These are phyloP conservation scores for Timema cristinae DNA, from an alignment of 2,888 invertebrate species.

Conservation along the genomic window DNA sequence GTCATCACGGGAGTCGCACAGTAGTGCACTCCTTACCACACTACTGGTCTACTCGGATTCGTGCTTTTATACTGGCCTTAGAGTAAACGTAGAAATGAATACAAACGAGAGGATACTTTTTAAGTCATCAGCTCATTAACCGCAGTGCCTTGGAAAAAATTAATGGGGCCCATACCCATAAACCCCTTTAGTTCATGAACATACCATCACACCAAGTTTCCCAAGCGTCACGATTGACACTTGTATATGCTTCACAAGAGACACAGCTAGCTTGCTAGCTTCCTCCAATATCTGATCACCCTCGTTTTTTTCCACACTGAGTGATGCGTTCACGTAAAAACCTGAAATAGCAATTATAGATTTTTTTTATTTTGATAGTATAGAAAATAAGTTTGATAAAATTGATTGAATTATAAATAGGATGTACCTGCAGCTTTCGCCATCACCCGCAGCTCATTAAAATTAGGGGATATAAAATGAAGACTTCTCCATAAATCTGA, in stretches of 20 bases:
- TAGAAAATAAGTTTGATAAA: not conserved
- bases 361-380: not conserved
- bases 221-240: conserved; percentile 62
- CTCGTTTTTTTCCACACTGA: not conserved
- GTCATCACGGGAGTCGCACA: no score
- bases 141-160: no score
- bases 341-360: not conserved
- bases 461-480: conserved; percentile 72
- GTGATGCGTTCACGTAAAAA: conserved; percentile 16
- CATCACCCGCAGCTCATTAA: conserved; percentile 69
- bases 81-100: no score
- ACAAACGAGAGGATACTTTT: no score
- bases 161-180: no score
- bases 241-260: conserved; percentile 50
- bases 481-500: conserved; percentile 48
- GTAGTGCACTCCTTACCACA: no score
- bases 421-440: conserved; percentile 48
- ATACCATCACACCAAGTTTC: conserved; percentile 51
- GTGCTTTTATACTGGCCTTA: no score
- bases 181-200: not conserved
- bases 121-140: no score
- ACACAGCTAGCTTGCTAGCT: conserved; percentile 40
- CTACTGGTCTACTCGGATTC: no score
- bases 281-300: conserved; percentile 37
- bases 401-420: not conserved